phyloP scores from a whole-genome alignment of 2,113 vertebrate species.

The Callorhinus ursinus region DNA sequence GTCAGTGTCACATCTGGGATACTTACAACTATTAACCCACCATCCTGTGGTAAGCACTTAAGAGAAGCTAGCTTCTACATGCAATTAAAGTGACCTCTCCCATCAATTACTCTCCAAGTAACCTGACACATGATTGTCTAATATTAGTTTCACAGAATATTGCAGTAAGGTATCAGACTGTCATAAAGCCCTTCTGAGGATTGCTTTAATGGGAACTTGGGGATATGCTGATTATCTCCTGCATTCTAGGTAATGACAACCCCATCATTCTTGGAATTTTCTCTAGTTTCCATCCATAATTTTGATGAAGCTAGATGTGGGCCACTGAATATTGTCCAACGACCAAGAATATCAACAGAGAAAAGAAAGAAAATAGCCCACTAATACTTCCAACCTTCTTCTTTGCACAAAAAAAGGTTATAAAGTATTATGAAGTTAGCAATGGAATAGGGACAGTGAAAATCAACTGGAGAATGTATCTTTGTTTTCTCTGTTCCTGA shows the following conservation, averaged over 20 bases:
- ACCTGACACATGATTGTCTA: neutral
- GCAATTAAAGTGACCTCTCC: neutral
- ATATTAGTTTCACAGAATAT: conserved; percentile 43
- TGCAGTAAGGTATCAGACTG: neutral
- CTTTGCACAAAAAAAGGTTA: neutral
- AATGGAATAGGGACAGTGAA: neutral
- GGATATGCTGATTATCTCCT: neutral
- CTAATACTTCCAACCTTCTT: neutral
- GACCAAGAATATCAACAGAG: neutral
- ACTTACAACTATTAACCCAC: neutral
- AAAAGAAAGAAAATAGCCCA: neutral
- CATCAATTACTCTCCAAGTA: neutral
- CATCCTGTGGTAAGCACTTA: neutral
- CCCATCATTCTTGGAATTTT: conserved; percentile 20
- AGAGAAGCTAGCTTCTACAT: neutral
- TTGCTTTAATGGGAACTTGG: conserved; percentile 42
- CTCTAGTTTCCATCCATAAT: conserved; percentile 12
- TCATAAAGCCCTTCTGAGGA: conserved; percentile 17
- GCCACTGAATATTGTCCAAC: neutral
- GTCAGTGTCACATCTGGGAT: neutral
- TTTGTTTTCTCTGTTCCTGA: neutral
- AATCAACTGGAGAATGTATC: neutral
- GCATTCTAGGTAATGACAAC: neutral
- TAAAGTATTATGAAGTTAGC: neutral
- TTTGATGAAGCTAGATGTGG: neutral